A percentile compares a stretch with the other conserved stretches of the same genome.
These are phyloP conservation scores for Malacoraja senta DNA, from an alignment of 2,797 vertebrate genomes.

Conservation along the genomic window DNA sequence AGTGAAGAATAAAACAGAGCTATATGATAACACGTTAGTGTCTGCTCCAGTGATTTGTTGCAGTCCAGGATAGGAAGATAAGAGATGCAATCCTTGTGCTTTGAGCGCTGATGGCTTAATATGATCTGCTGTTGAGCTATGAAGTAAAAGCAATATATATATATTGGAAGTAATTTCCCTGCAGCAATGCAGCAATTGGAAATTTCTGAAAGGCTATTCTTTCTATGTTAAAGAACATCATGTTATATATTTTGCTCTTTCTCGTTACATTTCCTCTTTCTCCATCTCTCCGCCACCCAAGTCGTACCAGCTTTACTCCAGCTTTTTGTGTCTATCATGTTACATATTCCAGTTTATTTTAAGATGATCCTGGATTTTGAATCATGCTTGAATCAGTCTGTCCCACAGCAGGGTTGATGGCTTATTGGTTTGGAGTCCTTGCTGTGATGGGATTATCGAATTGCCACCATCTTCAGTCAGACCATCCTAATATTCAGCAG, in stretches of 20 bases:
- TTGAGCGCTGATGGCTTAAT: not conserved
- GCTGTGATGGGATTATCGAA: not conserved
- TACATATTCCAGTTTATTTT: not conserved
- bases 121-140: not conserved
- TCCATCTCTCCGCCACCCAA: no score
- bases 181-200: not conserved
- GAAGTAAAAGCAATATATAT: conserved; percentile 9
- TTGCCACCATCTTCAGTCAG: no score
- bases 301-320: no score
- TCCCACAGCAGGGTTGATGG: no score
- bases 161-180: not conserved
- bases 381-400: not conserved
- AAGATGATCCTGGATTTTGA: not conserved
- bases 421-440: no score
- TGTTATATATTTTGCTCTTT: not conserved
- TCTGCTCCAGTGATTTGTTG: not conserved
- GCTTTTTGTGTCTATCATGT: no score
- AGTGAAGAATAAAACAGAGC: not conserved
- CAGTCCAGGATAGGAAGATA: not conserved
- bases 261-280: no score
- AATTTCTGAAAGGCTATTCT: not conserved
- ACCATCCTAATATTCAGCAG: not conserved
- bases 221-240: not conserved
- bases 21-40: not conserved
- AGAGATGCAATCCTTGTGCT: not conserved